Conservation (phyloP, 2,113 vertebrate species). For the Serilophus lunatus region DNA sequence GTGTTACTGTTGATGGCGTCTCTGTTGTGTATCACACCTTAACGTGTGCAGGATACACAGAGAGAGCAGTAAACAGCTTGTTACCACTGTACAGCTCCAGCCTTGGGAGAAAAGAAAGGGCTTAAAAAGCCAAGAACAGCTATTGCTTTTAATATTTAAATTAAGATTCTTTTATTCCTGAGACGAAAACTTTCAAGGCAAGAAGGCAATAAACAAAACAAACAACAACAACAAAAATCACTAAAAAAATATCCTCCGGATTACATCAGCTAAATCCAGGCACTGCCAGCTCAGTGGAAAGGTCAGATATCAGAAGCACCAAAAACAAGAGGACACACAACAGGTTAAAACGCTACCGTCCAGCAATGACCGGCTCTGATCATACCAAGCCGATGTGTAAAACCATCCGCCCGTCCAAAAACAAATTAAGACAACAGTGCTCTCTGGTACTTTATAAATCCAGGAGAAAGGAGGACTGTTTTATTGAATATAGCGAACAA, state of each 20-base stretch:
- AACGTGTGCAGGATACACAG: not conserved
- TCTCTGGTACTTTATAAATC: constrained; percentile 48
- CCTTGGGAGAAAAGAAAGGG: not conserved
- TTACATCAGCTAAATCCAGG: not conserved
- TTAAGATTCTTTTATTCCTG: not conserved
- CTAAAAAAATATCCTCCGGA: not conserved
- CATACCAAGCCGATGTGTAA: constrained; percentile 56
- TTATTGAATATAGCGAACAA: constrained; percentile 58
- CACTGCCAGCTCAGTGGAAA: not conserved
- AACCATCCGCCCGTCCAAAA: constrained; percentile 47
- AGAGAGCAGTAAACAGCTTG: not conserved
- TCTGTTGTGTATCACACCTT: constrained; percentile 3
- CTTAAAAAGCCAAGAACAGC: not conserved
- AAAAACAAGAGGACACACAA: constrained; percentile 54
- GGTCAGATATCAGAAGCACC: not conserved
- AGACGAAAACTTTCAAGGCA: constrained; percentile 22
- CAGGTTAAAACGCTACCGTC: constrained; percentile 57
- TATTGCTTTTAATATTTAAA: constrained; percentile 47
- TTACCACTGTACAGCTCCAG: not conserved
- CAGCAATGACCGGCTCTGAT: constrained; percentile 32
- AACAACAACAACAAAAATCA: not conserved
- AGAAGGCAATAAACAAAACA: not conserved
- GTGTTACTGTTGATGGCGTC: not conserved
- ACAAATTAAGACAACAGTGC: constrained; percentile 54
- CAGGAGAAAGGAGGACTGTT: constrained; percentile 48